A percentile compares a stretch with the other conserved stretches of the same genome.
phyloP scores from a whole-genome alignment of 2,797 vertebrate genomes.

The Acipenser transmontanus region DNA sequence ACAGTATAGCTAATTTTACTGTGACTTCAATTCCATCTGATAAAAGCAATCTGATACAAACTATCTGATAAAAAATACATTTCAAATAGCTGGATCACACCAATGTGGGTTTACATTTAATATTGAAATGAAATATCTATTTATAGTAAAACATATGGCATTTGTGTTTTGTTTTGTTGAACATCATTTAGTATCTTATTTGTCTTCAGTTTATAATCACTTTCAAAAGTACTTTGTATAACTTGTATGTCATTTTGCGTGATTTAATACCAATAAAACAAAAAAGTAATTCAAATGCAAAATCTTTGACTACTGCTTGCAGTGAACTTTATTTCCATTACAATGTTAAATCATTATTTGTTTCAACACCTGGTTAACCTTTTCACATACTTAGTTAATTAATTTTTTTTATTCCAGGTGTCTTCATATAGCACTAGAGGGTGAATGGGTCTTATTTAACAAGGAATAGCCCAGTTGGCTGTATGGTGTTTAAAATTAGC shows the following conservation, averaged over 20 bases:
- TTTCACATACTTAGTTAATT: conserved; percentile 74
- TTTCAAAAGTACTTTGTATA: background rate
- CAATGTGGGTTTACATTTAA: no score
- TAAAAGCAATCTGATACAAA: no score
- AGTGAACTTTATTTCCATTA: conserved; percentile 75
- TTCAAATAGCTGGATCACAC: no score
- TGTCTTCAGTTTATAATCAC: background rate
- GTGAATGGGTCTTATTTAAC: conserved; percentile 81
- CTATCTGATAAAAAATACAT: no score
- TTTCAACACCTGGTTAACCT: conserved; percentile 82
- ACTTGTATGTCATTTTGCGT: conserved; percentile 45
- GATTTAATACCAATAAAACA: conserved; percentile 25
- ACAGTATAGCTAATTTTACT: no score
- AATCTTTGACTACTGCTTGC: conserved; percentile 67
- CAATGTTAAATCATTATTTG: conserved; percentile 80
- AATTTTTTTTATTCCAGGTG: conserved; percentile 75
- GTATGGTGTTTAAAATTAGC: conserved; percentile 79
- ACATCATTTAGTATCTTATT: no score
- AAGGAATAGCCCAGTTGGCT: conserved; percentile 90
- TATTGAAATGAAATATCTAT: no score
- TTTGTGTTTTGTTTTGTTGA: no score
- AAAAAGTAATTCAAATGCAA: conserved; percentile 68
- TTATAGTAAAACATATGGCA: no score
- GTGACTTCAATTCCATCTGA: no score
- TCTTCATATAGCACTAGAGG: conserved; percentile 69